A percentile compares a stretch with the other conserved stretches of the same genome.
Conservation (phyloP, 2,888 invertebrate species). For the Xanthorhoe spadicearia region DNA sequence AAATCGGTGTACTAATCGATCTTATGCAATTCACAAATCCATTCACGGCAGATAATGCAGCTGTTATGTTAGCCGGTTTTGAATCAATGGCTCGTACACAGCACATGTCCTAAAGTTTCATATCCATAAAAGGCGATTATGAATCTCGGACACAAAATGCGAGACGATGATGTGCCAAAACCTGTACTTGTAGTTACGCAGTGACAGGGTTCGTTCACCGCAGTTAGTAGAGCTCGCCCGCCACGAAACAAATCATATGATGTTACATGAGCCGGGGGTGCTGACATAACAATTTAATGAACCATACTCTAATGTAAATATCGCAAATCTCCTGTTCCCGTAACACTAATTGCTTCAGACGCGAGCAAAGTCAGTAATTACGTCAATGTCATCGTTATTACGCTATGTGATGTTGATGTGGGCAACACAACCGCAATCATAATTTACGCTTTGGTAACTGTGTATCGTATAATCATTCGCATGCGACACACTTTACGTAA, state of each 20-base stretch:
- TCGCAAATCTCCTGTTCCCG: constrained; percentile 34
- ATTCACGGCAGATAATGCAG: constrained; percentile 33
- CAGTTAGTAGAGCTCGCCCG: constrained; percentile 56
- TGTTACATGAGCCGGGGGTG: constrained; percentile 57
- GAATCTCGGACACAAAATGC: constrained; percentile 65
- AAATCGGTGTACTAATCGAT: constrained; percentile 28
- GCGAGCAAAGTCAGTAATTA: constrained; percentile 37
- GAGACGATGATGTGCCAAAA: constrained; percentile 69
- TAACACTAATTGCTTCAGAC: constrained; percentile 35
- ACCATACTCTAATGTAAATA: constrained; percentile 49
- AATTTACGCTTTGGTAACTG: constrained; percentile 36
- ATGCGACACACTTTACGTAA: constrained; percentile 27
- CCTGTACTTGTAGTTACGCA: constrained; percentile 76
- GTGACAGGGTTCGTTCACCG: constrained; percentile 83
- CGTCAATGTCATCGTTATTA: constrained; percentile 36
- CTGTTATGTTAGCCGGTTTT: constrained; percentile 29
- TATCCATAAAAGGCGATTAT: constrained; percentile 60
- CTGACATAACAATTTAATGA: constrained; percentile 65
- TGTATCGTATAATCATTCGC: constrained; percentile 33
- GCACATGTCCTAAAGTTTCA: constrained; percentile 54
- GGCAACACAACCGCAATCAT: constrained; percentile 39
- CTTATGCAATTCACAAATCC: constrained; percentile 39
- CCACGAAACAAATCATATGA: constrained; percentile 71
- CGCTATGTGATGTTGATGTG: constrained; percentile 30
- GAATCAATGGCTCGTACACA: constrained; percentile 31